Percentiles rank a stretch among this genome's conserved stretches.
Conservation (phyloP, 2,888 invertebrate genomes). For the Nephrotoma appendiculata region DNA sequence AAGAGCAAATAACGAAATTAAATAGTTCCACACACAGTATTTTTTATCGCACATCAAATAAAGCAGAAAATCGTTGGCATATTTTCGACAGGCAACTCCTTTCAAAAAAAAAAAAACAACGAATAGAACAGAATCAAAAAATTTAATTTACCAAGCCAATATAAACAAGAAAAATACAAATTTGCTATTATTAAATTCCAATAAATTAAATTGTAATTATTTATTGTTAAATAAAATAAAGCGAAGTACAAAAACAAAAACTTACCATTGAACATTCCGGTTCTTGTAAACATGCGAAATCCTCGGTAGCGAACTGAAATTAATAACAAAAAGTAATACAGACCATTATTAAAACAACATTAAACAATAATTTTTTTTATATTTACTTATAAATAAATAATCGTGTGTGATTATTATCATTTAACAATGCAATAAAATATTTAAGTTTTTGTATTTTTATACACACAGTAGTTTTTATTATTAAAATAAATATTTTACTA, state of each 20-base stretch:
- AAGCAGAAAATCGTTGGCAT: background rate
- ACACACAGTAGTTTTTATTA: background rate
- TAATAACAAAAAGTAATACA: background rate
- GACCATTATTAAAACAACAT: background rate
- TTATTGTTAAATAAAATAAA: background rate
- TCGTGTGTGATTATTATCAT: background rate
- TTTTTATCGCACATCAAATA: background rate
- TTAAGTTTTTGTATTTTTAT: background rate
- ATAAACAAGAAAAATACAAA: background rate
- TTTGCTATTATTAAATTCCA: background rate
- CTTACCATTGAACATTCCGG: conserved; percentile 3
- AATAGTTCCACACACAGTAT: background rate
- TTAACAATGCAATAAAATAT: background rate
- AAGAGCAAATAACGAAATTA: background rate
- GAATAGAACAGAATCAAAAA: background rate
- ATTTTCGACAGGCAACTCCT: background rate
- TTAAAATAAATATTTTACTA: background rate
- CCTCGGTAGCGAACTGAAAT: conserved; percentile 1
- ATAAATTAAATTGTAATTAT: background rate
- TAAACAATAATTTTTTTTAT: background rate
- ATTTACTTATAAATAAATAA: background rate
- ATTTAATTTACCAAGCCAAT: background rate
- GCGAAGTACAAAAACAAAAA: background rate
- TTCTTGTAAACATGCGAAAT: background rate
- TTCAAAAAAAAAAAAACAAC: background rate